These are phyloP conservation scores for Asteroscopus sphinx DNA, from an alignment of 2,888 invertebrate species.

Conservation along the genomic window DNA sequence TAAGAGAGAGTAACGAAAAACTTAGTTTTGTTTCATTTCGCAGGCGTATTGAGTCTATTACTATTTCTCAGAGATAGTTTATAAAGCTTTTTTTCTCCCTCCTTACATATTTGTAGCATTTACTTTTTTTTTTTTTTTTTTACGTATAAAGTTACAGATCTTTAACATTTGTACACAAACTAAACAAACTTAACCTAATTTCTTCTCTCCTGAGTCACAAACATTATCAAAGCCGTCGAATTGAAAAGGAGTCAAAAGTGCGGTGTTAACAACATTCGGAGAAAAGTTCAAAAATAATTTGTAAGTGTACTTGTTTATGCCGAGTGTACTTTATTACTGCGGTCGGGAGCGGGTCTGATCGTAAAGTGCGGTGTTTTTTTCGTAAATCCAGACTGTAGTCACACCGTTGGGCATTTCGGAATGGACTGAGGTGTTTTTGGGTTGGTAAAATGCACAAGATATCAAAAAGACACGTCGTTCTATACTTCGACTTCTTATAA, in stretches of 20 bases:
- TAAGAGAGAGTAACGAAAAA: too few species aligned
- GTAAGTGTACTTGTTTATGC: conserved; percentile 54
- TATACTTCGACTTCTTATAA: too few species aligned
- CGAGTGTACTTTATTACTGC: conserved; percentile 62
- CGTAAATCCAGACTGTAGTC: conserved; percentile 44
- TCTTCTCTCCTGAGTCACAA: background rate
- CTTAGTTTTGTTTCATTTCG: too few species aligned
- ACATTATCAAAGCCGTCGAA: conserved; percentile 13
- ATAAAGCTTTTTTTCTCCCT: too few species aligned
- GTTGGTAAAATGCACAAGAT: background rate
- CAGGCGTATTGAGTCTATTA: too few species aligned
- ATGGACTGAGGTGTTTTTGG: background rate
- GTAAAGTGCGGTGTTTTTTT: conserved; percentile 66
- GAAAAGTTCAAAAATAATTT: conserved; percentile 53
- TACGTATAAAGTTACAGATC: too few species aligned
- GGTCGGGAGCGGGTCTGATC: conserved; percentile 53
- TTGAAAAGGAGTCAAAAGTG: conserved; percentile 19
- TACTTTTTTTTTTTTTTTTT: too few species aligned
- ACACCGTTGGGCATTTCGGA: conserved; percentile 55
- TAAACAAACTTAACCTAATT: background rate
- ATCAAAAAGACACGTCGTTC: too few species aligned
- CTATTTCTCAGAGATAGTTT: too few species aligned
- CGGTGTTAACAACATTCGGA: conserved; percentile 37
- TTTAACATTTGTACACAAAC: too few species aligned
- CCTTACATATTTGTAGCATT: too few species aligned